Evolutionary conservation across 2,888 invertebrate species (phyloP).

Genomic region (Tiphia femorata): DNA sequence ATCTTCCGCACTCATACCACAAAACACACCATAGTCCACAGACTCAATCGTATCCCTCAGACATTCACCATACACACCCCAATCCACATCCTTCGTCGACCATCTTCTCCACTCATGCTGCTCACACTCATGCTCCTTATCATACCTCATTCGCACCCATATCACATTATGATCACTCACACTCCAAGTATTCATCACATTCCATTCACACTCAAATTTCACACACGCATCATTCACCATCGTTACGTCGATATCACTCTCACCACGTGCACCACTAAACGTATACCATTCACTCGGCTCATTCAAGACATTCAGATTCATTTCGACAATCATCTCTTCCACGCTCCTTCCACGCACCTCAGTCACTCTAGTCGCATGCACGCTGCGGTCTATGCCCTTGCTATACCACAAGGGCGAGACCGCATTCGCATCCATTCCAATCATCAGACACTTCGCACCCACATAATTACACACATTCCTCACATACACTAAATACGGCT

Average conservation of each 20-base stretch:
- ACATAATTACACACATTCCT: not conserved
- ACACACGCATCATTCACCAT: not conserved
- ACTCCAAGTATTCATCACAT: not conserved
- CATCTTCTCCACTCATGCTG: not conserved
- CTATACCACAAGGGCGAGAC: slow-evolving; percentile 31
- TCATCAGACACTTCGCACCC: not conserved
- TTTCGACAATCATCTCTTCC: not conserved
- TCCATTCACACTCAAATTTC: slow-evolving; percentile 6
- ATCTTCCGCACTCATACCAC: not conserved
- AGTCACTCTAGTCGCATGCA: not conserved
- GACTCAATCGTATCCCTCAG: not conserved
- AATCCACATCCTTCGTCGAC: not conserved
- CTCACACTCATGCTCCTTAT: not conserved
- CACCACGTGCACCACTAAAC: slow-evolving; percentile 23
- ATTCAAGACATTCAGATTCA: slow-evolving; percentile 3
- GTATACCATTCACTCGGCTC: slow-evolving; percentile 1
- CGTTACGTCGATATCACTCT: slow-evolving; percentile 33
- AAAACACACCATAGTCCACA: no score
- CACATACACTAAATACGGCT: slow-evolving; percentile 9
- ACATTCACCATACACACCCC: not conserved
- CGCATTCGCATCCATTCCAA: slow-evolving; percentile 38
- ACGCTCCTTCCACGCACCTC: not conserved
- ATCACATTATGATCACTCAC: slow-evolving; percentile 17
- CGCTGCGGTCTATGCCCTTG: not conserved
- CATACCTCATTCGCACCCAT: not conserved